phyloP scores from a whole-genome alignment of 2,888 invertebrate species.

The Protonemura montana region DNA sequence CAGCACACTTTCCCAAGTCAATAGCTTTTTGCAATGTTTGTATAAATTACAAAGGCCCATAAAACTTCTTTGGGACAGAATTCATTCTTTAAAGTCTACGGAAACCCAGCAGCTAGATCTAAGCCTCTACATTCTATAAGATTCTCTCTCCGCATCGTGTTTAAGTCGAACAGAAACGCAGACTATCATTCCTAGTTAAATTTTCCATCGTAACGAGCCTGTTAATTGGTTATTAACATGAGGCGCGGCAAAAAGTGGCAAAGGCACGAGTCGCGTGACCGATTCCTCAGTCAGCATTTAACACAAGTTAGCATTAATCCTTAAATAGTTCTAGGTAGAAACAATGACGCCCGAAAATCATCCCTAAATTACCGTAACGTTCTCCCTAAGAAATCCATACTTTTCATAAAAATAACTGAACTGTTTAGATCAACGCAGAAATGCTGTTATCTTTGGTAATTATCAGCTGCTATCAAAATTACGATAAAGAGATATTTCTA shows the following conservation, averaged over 20 bases:
- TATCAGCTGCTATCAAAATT: too few species aligned
- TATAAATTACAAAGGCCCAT: background rate
- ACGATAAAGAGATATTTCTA: too few species aligned
- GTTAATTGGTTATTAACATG: background rate
- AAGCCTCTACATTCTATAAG: background rate
- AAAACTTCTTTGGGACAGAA: slow-evolving; percentile 1
- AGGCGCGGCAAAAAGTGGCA: background rate
- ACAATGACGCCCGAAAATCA: background rate
- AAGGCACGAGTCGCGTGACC: background rate
- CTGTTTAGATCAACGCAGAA: too few species aligned
- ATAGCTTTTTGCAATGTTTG: slow-evolving; percentile 7
- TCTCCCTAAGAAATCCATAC: too few species aligned
- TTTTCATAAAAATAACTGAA: too few species aligned
- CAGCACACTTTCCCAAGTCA: background rate
- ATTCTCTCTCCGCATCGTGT: background rate
- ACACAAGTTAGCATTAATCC: background rate
- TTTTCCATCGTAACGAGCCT: background rate
- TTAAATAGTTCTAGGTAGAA: background rate
- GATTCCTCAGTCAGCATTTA: background rate
- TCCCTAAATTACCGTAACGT: background rate
- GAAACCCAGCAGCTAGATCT: background rate
- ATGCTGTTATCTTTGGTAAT: too few species aligned
- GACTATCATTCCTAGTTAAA: background rate
- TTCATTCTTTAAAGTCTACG: background rate
- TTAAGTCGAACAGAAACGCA: background rate